A percentile compares a stretch with the other conserved stretches of the same genome.
Evolutionary conservation across 2,888 invertebrate species (phyloP).

Genomic region (Leuctra nigra): DNA sequence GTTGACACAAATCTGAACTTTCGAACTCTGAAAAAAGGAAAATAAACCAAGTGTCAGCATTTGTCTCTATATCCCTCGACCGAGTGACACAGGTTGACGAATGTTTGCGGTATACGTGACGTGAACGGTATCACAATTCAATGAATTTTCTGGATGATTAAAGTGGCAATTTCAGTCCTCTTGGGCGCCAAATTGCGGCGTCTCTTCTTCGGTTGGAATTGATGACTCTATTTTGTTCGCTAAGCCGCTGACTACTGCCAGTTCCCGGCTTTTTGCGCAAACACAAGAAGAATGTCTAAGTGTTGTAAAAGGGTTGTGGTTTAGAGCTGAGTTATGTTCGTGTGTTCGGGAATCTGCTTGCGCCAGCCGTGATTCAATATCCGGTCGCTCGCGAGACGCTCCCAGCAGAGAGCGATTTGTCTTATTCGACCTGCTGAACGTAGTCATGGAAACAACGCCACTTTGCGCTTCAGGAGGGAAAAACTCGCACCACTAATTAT

Average conservation of each 20-base stretch:
- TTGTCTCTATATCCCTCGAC: too few relatives aligned
- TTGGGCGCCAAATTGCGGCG: constrained; percentile 6
- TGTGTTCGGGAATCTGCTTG: constrained; percentile 18
- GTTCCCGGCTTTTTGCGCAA: constrained; percentile 11
- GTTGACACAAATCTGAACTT: too few relatives aligned
- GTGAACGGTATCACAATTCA: neutral
- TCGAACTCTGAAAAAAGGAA: too few relatives aligned
- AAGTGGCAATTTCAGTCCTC: neutral
- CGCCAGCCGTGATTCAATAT: constrained; percentile 15
- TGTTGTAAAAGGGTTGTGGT: constrained; percentile 17
- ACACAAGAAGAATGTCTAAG: constrained; percentile 18
- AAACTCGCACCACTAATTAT: neutral
- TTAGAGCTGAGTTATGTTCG: constrained; percentile 7
- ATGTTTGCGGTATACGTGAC: neutral
- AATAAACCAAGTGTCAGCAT: too few relatives aligned
- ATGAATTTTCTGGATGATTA: constrained; percentile 8
- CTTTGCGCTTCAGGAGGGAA: neutral
- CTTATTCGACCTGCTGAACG: constrained; percentile 1
- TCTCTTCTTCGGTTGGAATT: constrained; percentile 5
- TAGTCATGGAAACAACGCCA: neutral
- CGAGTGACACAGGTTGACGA: too few relatives aligned
- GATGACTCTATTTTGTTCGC: constrained; percentile 17
- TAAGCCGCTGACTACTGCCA: constrained; percentile 14
- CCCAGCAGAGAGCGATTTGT: constrained; percentile 3
- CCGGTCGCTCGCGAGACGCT: neutral